Evolutionary conservation across 2,888 invertebrate species (phyloP).

Genomic region (Megamerina dolium): DNA sequence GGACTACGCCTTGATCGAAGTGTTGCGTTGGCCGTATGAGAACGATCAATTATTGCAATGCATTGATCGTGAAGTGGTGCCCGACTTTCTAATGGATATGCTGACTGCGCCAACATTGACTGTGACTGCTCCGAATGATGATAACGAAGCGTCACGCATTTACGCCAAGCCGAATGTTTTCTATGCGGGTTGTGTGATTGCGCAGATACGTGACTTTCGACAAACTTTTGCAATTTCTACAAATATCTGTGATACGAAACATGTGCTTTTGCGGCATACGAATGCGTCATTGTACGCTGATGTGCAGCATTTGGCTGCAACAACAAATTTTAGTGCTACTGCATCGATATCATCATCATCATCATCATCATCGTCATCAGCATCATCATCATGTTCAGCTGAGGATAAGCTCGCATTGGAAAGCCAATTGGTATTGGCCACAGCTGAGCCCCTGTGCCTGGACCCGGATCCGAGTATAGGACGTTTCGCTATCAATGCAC

Average conservation of each 20-base stretch:
- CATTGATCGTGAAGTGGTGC: constrained; percentile 86
- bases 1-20: constrained; percentile 63
- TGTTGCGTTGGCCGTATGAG: constrained; percentile 80
- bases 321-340: constrained; percentile 17
- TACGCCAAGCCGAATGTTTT: constrained; percentile 64
- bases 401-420: constrained; percentile 54
- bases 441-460: constrained; percentile 80
- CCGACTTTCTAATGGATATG: constrained; percentile 77
- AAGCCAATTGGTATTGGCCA: constrained; percentile 77
- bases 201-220: constrained; percentile 84
- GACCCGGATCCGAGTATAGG: constrained; percentile 82
- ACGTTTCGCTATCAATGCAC: constrained; percentile 66
- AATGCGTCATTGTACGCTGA: constrained; percentile 64
- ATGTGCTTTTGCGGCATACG: constrained; percentile 81
- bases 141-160: constrained; percentile 35
- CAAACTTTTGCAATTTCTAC: constrained; percentile 70
- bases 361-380: constrained; percentile 12
- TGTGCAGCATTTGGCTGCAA: constrained; percentile 46
- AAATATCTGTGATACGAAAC: constrained; percentile 71
- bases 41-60: constrained; percentile 81
- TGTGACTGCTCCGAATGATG: constrained; percentile 31
- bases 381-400: constrained; percentile 16
- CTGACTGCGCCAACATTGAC: constrained; percentile 66
- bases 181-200: constrained; percentile 87
- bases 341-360: constrained; percentile 15